Evolutionary conservation across 2,888 invertebrate genomes (phyloP).

Genomic region (Himalopsyche kuldschensis): DNA sequence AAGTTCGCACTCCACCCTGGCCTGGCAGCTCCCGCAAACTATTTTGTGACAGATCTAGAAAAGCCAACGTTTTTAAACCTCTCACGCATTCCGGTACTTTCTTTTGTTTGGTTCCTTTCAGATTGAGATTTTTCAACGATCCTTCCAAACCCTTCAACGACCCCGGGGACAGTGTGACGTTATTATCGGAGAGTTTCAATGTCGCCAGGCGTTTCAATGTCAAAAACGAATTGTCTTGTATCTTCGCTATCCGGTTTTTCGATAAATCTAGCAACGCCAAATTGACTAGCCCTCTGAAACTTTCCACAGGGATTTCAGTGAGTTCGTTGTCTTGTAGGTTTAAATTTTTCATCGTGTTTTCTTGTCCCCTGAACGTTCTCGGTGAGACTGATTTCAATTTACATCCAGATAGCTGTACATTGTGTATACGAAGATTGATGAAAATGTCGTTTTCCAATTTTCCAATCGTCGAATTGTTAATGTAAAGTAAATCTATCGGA

Average conservation of each 20-base stretch:
- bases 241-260: slow-evolving; percentile 72
- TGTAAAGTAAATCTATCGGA: slow-evolving; percentile 80
- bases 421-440: slow-evolving; percentile 71
- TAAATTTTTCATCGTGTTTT: slow-evolving; percentile 75
- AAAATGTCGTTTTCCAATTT: slow-evolving; percentile 70
- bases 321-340: slow-evolving; percentile 85
- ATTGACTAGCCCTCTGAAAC: slow-evolving; percentile 68
- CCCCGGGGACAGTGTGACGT: slow-evolving; percentile 69
- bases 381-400: slow-evolving; percentile 70
- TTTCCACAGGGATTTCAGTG: slow-evolving; percentile 73
- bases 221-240: slow-evolving; percentile 76
- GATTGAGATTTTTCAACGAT: slow-evolving; percentile 83
- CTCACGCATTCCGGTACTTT: slow-evolving; percentile 77
- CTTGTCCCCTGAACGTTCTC: slow-evolving; percentile 82
- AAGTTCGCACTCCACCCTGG: slow-evolving; percentile 65
- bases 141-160: slow-evolving; percentile 80
- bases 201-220: slow-evolving; percentile 75
- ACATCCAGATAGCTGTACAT: slow-evolving; percentile 84
- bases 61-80: slow-evolving; percentile 78
- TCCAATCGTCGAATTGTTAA: slow-evolving; percentile 83
- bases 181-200: slow-evolving; percentile 85
- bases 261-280: slow-evolving; percentile 83
- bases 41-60: slow-evolving; percentile 87
- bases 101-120: slow-evolving; percentile 84
- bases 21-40: slow-evolving; percentile 81